Percentiles rank a stretch among this genome's conserved stretches.
Evolutionary conservation across 2,888 invertebrate species (phyloP).

Genomic region (Yponomeuta sedellus): DNA sequence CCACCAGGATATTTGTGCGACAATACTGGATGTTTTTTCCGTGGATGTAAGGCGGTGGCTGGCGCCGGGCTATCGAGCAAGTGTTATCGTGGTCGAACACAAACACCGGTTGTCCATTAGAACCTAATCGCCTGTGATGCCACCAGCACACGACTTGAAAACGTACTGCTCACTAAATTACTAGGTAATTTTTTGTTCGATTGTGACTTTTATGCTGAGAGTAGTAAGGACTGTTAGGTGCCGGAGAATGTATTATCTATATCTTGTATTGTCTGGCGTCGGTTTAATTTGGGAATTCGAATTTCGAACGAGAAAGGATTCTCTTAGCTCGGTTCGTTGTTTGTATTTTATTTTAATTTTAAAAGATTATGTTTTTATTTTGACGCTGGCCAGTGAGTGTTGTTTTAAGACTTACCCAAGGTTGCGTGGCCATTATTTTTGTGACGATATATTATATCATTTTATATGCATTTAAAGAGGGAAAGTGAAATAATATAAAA

Average conservation of each 20-base stretch:
- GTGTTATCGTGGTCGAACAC: constrained; percentile 66
- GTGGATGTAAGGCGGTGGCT: constrained; percentile 58
- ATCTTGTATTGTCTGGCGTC: not conserved
- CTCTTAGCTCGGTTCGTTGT: not conserved
- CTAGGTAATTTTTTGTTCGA: not conserved
- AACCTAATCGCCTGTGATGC: constrained; percentile 73
- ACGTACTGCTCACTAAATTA: constrained; percentile 17
- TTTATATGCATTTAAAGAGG: no score
- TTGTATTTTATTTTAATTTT: not conserved
- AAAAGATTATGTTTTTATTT: not conserved
- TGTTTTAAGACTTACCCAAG: not conserved
- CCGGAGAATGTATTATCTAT: not conserved
- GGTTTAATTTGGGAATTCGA: not conserved
- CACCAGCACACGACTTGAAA: constrained; percentile 65
- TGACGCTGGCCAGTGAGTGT: not conserved
- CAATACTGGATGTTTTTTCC: constrained; percentile 32
- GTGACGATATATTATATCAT: no score
- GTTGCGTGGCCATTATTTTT: no score
- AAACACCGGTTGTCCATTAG: constrained; percentile 77
- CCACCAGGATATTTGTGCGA: not conserved
- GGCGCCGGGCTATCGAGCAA: constrained; percentile 72
- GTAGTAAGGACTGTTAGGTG: not conserved
- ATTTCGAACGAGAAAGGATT: not conserved
- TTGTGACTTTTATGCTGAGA: not conserved
- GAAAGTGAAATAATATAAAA: no score